phyloP scores from a whole-genome alignment of 1,140 invertebrate species.

The Artemia franciscana region DNA sequence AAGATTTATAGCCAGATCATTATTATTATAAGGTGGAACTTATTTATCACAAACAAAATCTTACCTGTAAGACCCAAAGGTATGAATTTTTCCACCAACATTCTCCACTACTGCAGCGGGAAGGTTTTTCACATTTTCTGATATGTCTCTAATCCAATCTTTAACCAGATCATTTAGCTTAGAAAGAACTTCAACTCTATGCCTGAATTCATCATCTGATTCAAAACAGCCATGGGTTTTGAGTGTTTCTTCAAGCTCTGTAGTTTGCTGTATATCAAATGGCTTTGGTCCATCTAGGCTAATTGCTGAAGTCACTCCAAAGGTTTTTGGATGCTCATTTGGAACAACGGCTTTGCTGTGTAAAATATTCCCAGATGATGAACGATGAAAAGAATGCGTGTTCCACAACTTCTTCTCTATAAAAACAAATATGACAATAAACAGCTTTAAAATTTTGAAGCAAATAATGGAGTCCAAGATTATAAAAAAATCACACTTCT shows the following conservation, averaged over 20 bases:
- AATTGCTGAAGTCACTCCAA: constrained; percentile 80
- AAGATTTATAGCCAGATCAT: no score
- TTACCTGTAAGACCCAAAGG: constrained; percentile 93
- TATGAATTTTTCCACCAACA: constrained; percentile 92
- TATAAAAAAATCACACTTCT: no score
- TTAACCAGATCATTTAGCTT: constrained; percentile 72
- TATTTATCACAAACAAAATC: no score
- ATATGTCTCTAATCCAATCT: constrained; percentile 74
- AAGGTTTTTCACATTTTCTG: constrained; percentile 66
- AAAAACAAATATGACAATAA: no score
- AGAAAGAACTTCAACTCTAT: constrained; percentile 36
- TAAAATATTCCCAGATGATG: neutral
- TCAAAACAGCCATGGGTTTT: constrained; percentile 78
- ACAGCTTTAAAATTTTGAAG: no score
- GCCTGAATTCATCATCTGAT: constrained; percentile 65
- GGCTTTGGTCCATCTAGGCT: constrained; percentile 63
- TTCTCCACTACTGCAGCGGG: constrained; percentile 51
- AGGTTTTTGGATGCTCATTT: no score
- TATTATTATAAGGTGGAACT: no score
- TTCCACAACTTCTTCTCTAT: no score
- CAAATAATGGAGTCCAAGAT: no score
- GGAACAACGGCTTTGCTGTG: neutral
- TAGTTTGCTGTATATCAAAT: constrained; percentile 53
- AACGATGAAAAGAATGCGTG: neutral
- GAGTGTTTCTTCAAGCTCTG: constrained; percentile 54